These are phyloP conservation scores for Scopus umbretta DNA, from an alignment of 2,113 vertebrate genomes.

Conservation along the genomic window DNA sequence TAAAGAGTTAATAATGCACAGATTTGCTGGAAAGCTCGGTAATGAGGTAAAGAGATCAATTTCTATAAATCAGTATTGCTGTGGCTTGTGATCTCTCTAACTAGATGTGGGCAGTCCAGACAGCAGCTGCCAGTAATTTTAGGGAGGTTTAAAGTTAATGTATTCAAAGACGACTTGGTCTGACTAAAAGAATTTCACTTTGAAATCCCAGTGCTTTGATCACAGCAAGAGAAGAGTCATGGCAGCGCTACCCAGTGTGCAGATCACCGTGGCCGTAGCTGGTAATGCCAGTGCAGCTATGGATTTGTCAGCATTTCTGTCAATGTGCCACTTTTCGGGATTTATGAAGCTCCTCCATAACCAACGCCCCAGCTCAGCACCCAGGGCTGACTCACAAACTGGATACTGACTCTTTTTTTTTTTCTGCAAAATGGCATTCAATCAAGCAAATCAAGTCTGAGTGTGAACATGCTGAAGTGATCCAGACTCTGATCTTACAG, in stretches of 20 bases:
- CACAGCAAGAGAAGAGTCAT: neutral
- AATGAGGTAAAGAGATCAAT: neutral
- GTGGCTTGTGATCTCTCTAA: neutral
- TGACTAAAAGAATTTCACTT: neutral
- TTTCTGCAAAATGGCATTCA: neutral
- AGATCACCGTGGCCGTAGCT: rapidly evolving
- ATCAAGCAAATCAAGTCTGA: neutral
- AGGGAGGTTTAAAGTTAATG: neutral
- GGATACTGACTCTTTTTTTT: neutral
- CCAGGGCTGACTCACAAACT: neutral
- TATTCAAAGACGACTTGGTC: neutral
- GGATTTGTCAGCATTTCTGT: neutral
- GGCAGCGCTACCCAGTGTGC: rapidly evolving
- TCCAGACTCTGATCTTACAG: neutral
- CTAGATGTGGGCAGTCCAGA: neutral
- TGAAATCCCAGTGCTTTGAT: conserved; percentile 1
- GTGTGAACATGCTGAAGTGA: neutral
- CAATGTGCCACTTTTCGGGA: rapidly evolving
- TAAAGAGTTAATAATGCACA: neutral
- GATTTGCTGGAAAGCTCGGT: neutral
- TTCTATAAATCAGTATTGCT: neutral
- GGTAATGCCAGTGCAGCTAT: neutral
- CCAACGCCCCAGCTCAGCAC: neutral
- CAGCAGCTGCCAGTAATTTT: neutral
- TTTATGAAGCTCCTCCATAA: neutral